These are phyloP conservation scores for Macroramphosus scolopax DNA, from an alignment of 2,797 vertebrate genomes.

Conservation along the genomic window DNA sequence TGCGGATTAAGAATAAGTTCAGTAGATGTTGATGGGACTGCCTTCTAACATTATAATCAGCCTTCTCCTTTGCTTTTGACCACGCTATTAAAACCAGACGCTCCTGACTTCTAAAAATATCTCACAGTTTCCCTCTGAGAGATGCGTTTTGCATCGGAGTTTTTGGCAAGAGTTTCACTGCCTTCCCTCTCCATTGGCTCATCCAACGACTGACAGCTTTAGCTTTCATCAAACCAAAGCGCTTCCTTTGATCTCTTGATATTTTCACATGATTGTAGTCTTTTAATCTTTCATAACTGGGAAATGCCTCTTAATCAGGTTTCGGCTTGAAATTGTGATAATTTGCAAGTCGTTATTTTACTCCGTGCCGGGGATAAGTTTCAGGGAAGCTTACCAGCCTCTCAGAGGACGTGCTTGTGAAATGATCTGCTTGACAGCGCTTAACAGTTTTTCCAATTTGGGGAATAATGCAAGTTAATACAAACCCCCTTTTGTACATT, in stretches of 20 bases:
- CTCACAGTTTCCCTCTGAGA: too few relatives aligned
- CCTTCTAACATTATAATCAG: slow-evolving; percentile 8
- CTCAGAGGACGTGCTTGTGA: slow-evolving; percentile 16
- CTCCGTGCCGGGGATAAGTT: slow-evolving; percentile 31
- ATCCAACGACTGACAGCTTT: slow-evolving; percentile 63
- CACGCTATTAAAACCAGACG: slow-evolving; percentile 10
- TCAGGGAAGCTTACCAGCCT: slow-evolving; percentile 23
- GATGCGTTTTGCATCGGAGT: slow-evolving; percentile 1
- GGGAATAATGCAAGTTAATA: slow-evolving; percentile 12
- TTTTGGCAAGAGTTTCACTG: slow-evolving; percentile 63
- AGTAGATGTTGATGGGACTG: too few relatives aligned
- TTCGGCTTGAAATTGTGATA: slow-evolving; percentile 53
- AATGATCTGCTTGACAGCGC: slow-evolving; percentile 22
- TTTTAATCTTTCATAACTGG: slow-evolving; percentile 61
- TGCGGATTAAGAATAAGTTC: too few relatives aligned
- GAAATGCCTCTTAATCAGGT: slow-evolving; percentile 58
- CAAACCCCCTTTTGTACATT: too few relatives aligned
- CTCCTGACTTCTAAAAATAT: slow-evolving; percentile 32
- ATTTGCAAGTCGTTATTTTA: slow-evolving; percentile 53
- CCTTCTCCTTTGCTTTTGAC: slow-evolving; percentile 13
- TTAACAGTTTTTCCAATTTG: slow-evolving; percentile 28
- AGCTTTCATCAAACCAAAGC: slow-evolving; percentile 59
- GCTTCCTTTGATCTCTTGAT: slow-evolving; percentile 66
- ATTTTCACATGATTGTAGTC: slow-evolving; percentile 59
- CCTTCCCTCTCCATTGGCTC: slow-evolving; percentile 63